A percentile compares a stretch with the other conserved stretches of the same genome.
Evolutionary conservation across 2,797 vertebrate species (phyloP).

Genomic region (Acomys russatus): DNA sequence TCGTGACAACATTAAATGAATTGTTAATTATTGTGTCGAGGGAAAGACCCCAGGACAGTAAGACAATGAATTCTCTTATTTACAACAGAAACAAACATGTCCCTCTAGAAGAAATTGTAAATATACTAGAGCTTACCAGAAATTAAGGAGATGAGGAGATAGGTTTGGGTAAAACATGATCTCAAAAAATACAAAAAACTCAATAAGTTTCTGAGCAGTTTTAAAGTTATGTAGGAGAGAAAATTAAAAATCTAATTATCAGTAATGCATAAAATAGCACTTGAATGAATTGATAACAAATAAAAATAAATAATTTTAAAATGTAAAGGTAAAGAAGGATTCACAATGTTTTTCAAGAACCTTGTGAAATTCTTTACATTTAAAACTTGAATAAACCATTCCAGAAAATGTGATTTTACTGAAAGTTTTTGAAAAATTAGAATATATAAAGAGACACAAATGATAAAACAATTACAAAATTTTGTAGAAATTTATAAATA

Average conservation of each 20-base stretch:
- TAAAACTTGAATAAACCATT: background rate
- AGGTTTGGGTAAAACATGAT: background rate
- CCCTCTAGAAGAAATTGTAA: too few relatives aligned
- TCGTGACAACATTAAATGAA: background rate
- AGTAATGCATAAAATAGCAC: background rate
- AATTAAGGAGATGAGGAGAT: background rate
- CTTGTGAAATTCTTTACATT: background rate
- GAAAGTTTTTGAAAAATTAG: background rate
- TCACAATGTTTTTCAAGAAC: background rate
- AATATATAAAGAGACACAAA: background rate
- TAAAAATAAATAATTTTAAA: background rate
- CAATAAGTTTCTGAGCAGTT: background rate
- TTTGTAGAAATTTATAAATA: background rate
- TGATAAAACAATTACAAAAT: background rate
- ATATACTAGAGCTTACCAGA: background rate
- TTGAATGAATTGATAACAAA: background rate
- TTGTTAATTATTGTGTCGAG: background rate
- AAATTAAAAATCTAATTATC: background rate
- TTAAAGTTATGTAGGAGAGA: background rate
- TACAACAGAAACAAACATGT: background rate
- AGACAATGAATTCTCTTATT: background rate
- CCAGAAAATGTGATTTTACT: background rate
- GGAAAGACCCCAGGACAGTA: background rate
- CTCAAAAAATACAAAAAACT: background rate
- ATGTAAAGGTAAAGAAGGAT: background rate